Evolutionary conservation across 2,113 vertebrate species (phyloP).

Genomic region (Stercorarius parasiticus): DNA sequence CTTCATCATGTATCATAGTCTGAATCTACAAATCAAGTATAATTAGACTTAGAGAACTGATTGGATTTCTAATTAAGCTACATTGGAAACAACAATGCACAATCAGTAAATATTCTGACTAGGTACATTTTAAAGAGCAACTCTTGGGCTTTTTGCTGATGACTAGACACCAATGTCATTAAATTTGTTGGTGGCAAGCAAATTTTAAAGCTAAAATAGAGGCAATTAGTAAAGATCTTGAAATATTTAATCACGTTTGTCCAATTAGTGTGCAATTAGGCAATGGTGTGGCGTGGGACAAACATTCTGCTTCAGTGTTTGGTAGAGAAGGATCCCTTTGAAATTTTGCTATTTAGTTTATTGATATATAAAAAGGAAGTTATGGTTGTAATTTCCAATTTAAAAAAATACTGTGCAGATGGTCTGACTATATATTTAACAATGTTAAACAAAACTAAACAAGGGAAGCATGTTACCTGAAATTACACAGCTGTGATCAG

Average conservation of each 20-base stretch:
- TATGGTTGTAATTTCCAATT: conserved; percentile 89
- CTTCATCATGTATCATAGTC: conserved; percentile 87
- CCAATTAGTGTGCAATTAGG: conserved; percentile 99
- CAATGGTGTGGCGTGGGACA: conserved; percentile 91
- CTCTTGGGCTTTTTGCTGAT: conserved; percentile 89
- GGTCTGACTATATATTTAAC: conserved; percentile 87
- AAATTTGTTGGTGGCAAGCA: conserved; percentile 90
- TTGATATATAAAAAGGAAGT: conserved; percentile 89
- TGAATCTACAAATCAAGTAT: conserved; percentile 90
- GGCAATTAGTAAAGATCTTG: conserved; percentile 98
- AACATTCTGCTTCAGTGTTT: conserved; percentile 88
- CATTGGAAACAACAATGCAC: conserved; percentile 88
- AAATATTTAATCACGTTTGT: conserved; percentile 99
- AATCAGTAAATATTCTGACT: conserved; percentile 91
- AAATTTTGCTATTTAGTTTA: conserved; percentile 87
- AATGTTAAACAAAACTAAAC: conserved; percentile 87
- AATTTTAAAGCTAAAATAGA: conserved; percentile 99
- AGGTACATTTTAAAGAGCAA: conserved; percentile 90
- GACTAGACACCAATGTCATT: conserved; percentile 89
- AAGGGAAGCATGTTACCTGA: conserved; percentile 86
- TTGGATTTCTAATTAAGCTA: conserved; percentile 90
- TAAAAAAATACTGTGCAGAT: conserved; percentile 87
- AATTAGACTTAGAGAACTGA: conserved; percentile 88
- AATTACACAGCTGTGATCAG: conserved; percentile 84
- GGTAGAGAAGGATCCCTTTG: conserved; percentile 86